Evolutionary conservation across 1,140 invertebrate species (phyloP), one percentile per base, ranked within the genome.

Genomic region (Oryctes rhinoceros): DNA sequence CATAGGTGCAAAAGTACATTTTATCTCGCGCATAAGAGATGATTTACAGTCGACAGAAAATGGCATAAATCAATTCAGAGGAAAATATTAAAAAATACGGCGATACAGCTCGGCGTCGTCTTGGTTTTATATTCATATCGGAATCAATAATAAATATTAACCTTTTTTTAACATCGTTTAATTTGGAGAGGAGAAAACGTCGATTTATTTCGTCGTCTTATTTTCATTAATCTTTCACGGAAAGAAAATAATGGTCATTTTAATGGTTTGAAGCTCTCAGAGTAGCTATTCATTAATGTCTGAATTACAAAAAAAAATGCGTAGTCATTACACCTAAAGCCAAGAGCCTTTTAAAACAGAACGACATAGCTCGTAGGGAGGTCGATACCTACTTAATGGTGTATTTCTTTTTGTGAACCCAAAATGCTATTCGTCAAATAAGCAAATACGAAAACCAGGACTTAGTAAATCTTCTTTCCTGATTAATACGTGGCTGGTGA

Each of bases 1-100:
- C 49, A 15, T 53, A 53, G 49, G 4, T 53, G 49, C n/a, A 53
- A 53, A 53, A 53, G n/a, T 53, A 53, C n/a, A 53, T 53, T 53
- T 53, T 53, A 53, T 53, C 49, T 53, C n/a, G n/a, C 13, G 49
- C 49, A 18, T 15, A 13, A 15, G 39, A 10, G 39, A 53, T 11
- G 49, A 53, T 53, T 53, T 53, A 53, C 49, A 15, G 49, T 10
- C 13, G 49, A 53, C 49, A 53, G n/a, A 18, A 13, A 53, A 53
- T 53, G 49, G 13, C 49, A 53, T 53, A 53, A 53, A 53, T 53
- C 49, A 53, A 53, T 53, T 53, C 49, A 18, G 49, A 18, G 11
- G 49, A 53, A 53, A 15, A 53, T 53, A 13, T 18, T 13, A 53
- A 53, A 53, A 53, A 53, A 53, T 53, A 53, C 49, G 49, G n/a